phyloP scores from a whole-genome alignment of 2,888 invertebrate species.

The Oscheius sp. region DNA sequence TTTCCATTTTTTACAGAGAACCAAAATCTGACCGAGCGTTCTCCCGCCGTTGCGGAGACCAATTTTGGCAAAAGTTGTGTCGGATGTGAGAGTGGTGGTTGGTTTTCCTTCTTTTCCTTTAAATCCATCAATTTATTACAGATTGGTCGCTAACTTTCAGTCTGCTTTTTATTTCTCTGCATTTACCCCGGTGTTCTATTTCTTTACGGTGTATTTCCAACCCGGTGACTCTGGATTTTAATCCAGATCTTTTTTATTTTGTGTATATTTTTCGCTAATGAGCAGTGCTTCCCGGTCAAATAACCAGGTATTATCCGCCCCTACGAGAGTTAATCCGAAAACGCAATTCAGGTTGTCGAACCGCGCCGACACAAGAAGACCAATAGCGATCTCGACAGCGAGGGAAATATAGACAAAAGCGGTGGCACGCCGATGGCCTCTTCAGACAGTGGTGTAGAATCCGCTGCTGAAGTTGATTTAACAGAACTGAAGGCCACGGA shows the following conservation, averaged over 20 bases:
- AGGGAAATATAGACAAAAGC: slow-evolving; percentile 32
- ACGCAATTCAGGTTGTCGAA: slow-evolving; percentile 16
- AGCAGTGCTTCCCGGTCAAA: slow-evolving; percentile 56
- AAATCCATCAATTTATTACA: slow-evolving; percentile 3
- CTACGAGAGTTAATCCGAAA: slow-evolving; percentile 1
- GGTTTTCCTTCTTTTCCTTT: background rate
- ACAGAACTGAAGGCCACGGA: slow-evolving; percentile 58
- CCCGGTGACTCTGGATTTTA: slow-evolving; percentile 37
- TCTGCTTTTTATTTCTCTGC: slow-evolving; percentile 27
- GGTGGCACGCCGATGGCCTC: slow-evolving; percentile 68
- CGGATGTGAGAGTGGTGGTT: slow-evolving; percentile 30
- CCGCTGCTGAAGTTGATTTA: slow-evolving; percentile 67
- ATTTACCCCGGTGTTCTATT: slow-evolving; percentile 37
- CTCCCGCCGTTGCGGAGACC: slow-evolving; percentile 33
- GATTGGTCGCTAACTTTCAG: slow-evolving; percentile 28
- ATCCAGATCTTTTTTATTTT: slow-evolving; percentile 21
- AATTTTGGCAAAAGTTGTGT: slow-evolving; percentile 19
- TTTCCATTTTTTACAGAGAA: slow-evolving; percentile 8
- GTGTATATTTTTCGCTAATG: slow-evolving; percentile 42
- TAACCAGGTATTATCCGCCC: slow-evolving; percentile 43
- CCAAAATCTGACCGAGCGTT: background rate
- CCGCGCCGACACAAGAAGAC: slow-evolving; percentile 34
- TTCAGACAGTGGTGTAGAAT: slow-evolving; percentile 73
- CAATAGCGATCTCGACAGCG: slow-evolving; percentile 38
- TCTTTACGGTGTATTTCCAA: slow-evolving; percentile 35